Percentiles rank a stretch among this genome's conserved stretches.
phyloP scores from a whole-genome alignment of 2,888 invertebrate species.

The Crocallis elinguaria region DNA sequence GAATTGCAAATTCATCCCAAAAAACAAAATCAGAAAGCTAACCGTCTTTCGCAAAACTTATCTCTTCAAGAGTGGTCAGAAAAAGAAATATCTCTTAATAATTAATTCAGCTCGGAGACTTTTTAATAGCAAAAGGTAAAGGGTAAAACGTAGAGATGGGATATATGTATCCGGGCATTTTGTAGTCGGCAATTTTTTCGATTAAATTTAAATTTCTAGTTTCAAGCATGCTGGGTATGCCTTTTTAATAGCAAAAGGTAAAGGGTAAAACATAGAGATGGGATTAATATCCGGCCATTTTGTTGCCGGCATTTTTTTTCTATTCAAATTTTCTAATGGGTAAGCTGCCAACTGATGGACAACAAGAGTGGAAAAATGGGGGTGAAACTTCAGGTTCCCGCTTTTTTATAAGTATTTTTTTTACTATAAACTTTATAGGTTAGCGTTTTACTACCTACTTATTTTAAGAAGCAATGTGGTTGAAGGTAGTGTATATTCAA shows the following conservation, averaged over 20 bases:
- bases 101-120: constrained; percentile 56
- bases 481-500: too few species aligned
- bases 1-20: constrained; percentile 4
- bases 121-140: constrained; percentile 50
- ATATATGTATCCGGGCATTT: constrained; percentile 18
- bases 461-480: too few species aligned
- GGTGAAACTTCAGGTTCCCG: too few species aligned
- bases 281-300: constrained; percentile 16
- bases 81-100: constrained; percentile 51
- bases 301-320: constrained; percentile 13
- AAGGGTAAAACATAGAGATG: constrained; percentile 43
- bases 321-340: too few species aligned
- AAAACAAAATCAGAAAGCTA: constrained; percentile 27
- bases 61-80: constrained; percentile 37
- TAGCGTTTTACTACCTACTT: too few species aligned
- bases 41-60: constrained; percentile 12
- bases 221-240: too few species aligned
- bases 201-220: not conserved
- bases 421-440: too few species aligned
- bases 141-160: constrained; percentile 41
- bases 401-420: too few species aligned
- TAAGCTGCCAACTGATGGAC: too few species aligned
- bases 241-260: constrained; percentile 50
- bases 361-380: too few species aligned
- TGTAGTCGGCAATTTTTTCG: constrained; percentile 11